phyloP scores from a whole-genome alignment of 1,140 invertebrate genomes.

The Atta colombica region DNA sequence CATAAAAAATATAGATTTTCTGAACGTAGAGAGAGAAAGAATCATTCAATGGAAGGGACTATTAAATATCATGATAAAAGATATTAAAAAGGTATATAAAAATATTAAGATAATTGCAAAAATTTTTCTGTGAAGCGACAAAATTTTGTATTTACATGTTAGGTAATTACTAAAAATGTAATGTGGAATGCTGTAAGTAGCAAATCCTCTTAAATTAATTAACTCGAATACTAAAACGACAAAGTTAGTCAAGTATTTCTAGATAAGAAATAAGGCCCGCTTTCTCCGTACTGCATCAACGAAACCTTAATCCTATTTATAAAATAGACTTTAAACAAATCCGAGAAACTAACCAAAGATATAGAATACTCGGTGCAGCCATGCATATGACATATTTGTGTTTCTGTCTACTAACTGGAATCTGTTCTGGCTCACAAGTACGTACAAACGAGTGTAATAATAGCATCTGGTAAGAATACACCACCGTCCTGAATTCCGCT shows the following conservation, averaged over 20 bases:
- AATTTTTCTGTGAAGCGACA: neutral
- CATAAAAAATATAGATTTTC: neutral
- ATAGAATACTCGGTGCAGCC: constrained; percentile 36
- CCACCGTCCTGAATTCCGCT: constrained; percentile 9
- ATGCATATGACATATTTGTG: neutral
- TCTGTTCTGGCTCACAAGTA: neutral
- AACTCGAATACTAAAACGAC: neutral
- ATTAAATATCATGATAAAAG: neutral
- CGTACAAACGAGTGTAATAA: constrained; percentile 37
- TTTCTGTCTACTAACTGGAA: constrained; percentile 29
- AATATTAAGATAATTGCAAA: neutral
- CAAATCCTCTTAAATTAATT: neutral
- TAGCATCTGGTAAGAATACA: constrained; percentile 29
- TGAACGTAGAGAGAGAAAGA: neutral
- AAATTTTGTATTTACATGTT: neutral
- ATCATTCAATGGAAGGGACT: neutral
- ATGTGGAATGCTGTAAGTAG: neutral
- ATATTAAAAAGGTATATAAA: neutral
- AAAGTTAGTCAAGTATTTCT: neutral
- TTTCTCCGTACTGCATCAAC: constrained; percentile 12
- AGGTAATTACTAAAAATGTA: neutral
- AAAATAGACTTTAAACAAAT: constrained; percentile 9
- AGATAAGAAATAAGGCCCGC: neutral
- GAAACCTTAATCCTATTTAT: constrained; percentile 45
- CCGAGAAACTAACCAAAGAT: constrained; percentile 33